Evolutionary conservation across 2,888 invertebrate species (phyloP), one percentile per base, ranked within the genome.

Genomic region (Calephelis perditalis): DNA sequence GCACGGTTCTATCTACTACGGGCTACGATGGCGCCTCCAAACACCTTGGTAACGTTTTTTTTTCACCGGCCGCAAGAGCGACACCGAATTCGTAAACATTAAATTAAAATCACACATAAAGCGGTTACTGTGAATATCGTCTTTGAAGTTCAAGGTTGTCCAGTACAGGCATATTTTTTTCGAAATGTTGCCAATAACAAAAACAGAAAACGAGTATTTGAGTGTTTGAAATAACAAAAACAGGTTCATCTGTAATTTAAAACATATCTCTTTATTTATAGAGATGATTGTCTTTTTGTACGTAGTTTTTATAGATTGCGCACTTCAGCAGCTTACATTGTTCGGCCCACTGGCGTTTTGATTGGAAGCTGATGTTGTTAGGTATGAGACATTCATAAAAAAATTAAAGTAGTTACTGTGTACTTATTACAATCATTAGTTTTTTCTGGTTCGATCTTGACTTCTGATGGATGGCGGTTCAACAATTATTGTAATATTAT

Each of bases 1-100:
- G 89, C 88, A 86, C 83, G 75, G 72, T 73, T 73, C 81, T 81
- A 79, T 82, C 81, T 83, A 86, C 86, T 85, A 84, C 84, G 83
- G 76, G 73, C 79, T 82, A 82, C 84, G 86, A 79, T 81, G 87
- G 85, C 86, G 86, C 86, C 79, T 81, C 82, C 73, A 75, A 85
- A 83, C 81, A 86, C 85, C 87, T 83, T 84, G 70, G 70, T 64
- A 68, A 72, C 71, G 71, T 70, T 82, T 86, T 70, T 82, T 86
- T 86, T 85, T 82, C 84, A 47, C 76, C 73, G 77, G 66, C 65
- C 64, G 68, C 73, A 78, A 75, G 74, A 78, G 74, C 75, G 70
- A 77, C 76, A 81, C 81, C 81, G 74, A 83, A 79, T 82, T 78
- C 77, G 75, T 76, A 77, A 55, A 72, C 73, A 71, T 73, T 73